Base-by-base conservation (phyloP, 1,140 invertebrate species). In the Odontomachus brunneus region DNA sequence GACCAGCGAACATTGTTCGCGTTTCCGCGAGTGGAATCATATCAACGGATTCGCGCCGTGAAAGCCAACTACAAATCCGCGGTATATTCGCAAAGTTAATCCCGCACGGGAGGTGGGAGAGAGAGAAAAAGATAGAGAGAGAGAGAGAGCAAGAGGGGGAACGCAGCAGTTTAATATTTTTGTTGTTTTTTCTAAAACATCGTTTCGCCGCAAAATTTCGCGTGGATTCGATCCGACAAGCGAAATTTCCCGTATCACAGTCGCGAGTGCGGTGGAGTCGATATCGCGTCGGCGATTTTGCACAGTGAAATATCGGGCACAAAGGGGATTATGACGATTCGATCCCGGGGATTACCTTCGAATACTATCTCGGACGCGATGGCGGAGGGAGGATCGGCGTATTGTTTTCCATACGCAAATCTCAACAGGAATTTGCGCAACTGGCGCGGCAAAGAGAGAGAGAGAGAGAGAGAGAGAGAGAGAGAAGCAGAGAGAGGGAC, bases 261-360 rank as follows among this genome's bases (percentile, higher is more conserved):
- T 33, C 69, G 62, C 57, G 81, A 24, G 59, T 57, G 75, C 60
- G 82, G 75, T 57, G 33, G 44, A 80, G 51, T 80, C 83, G 84
- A 88, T 88, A 84, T 82, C 84, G 72, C 83, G 49, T 49, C 26
- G 69, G 59, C 83, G 82, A 86, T 88, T 88, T 84, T 55, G 74
- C 72, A 84, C 82, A 69, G 78, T 73, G 80, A 84, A 88, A 88
- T 88, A 88, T 88, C 78, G 85, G 82, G 60, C 55, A 81, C 87
- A 88, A 88, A 88, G 82, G 72, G 87, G 87, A 88, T 88, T 88
- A 88, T 82, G 85, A 82, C 76, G 76, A 88, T 88, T 88, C 84
- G 63, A 78, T 76, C 75, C 85, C 66, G 63, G 73, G 87, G 87
- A 88, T 88, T 88, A 81, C 84, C 78, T 85, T 75, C 84, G 76